A percentile compares a stretch with the other conserved stretches of the same genome.
Evolutionary conservation across 2,113 vertebrate genomes (phyloP).

Genomic region (Echinops telfairi): DNA sequence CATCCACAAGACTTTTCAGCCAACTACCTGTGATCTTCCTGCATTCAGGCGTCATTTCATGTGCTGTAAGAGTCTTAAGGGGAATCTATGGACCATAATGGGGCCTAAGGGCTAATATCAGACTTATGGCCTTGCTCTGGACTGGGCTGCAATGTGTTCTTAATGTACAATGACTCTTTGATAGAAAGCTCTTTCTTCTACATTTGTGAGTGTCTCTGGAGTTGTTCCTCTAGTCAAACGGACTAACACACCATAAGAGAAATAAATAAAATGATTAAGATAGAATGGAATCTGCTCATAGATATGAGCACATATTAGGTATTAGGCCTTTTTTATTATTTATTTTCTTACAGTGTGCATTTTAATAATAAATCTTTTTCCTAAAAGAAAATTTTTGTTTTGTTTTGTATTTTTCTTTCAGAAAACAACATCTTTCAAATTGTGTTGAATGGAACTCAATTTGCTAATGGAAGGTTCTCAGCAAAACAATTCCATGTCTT

Average conservation of each 20-base stretch:
- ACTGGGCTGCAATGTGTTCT: no score
- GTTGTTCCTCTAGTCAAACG: no score
- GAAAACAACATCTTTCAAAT: not conserved
- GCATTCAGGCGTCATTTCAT: no score
- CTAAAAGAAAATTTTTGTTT: not conserved
- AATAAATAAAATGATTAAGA: not conserved
- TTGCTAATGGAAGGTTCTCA: not conserved
- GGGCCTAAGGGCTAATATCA: no score
- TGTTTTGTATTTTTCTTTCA: not conserved
- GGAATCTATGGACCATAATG: no score
- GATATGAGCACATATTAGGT: not conserved
- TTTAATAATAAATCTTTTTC: not conserved
- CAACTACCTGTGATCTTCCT: no score
- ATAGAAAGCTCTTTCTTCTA: no score
- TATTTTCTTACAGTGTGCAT: not conserved
- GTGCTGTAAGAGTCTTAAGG: no score
- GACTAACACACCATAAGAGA: not conserved
- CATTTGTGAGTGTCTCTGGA: no score
- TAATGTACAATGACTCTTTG: no score
- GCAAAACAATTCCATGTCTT: not conserved
- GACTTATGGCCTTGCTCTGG: no score
- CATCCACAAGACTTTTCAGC: no score
- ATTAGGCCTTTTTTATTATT: not conserved
- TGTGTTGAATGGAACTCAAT: not conserved
- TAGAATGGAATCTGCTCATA: not conserved